These are phyloP conservation scores for Erebia palarica DNA, from an alignment of 2,888 invertebrate species.

Conservation along the genomic window DNA sequence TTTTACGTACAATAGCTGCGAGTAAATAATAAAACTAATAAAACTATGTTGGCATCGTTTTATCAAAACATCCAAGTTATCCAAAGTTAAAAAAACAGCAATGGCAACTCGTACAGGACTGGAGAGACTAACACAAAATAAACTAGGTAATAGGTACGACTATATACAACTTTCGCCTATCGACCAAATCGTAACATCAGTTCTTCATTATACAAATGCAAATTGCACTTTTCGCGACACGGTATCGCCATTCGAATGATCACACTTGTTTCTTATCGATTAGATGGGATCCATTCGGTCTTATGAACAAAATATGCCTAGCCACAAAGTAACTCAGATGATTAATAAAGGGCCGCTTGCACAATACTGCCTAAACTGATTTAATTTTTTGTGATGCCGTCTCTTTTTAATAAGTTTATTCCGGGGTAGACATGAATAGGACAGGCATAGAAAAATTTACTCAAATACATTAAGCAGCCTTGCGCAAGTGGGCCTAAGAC, in stretches of 20 bases:
- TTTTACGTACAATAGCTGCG: neutral
- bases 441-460: too few species aligned
- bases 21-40: neutral
- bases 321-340: neutral
- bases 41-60: slow-evolving; percentile 17
- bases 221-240: slow-evolving; percentile 37
- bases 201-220: slow-evolving; percentile 46
- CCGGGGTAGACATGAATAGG: too few species aligned
- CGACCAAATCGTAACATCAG: slow-evolving; percentile 45
- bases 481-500: neutral
- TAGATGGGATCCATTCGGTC: neutral
- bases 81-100: slow-evolving; percentile 28
- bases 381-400: too few species aligned
- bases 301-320: slow-evolving; percentile 9
- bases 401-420: too few species aligned
- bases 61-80: slow-evolving; percentile 20
- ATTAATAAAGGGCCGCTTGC: too few species aligned
- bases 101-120: slow-evolving; percentile 40
- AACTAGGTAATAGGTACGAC: slow-evolving; percentile 29
- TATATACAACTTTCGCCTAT: slow-evolving; percentile 44
- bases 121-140: slow-evolving; percentile 36
- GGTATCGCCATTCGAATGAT: slow-evolving; percentile 28
- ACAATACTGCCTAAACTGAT: too few species aligned
- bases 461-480: too few species aligned
- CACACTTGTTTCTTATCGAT: slow-evolving; percentile 34